A percentile compares a stretch with the other conserved stretches of the same genome.
These are phyloP conservation scores for Pseudochromis fuscus DNA, from an alignment of 2,797 vertebrate genomes.

Conservation along the genomic window DNA sequence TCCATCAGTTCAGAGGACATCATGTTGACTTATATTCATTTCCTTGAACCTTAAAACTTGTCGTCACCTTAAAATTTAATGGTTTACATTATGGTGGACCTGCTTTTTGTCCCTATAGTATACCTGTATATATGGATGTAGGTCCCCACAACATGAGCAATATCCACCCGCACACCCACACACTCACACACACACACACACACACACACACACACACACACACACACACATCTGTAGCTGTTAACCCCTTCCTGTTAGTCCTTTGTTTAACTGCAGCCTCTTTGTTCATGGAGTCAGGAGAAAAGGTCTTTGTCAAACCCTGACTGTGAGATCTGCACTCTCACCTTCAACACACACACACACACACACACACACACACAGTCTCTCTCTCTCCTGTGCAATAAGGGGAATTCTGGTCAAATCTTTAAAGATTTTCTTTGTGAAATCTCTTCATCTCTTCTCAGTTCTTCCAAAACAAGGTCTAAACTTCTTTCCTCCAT, in stretches of 20 bases:
- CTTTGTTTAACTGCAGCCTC: constrained; percentile 53
- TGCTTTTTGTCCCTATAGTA: too few species aligned
- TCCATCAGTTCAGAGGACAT: too few species aligned
- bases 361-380: constrained; percentile 29
- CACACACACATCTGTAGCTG: constrained; percentile 12
- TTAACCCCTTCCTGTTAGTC: constrained; percentile 45
- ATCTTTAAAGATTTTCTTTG: not conserved
- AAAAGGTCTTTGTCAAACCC: constrained; percentile 36
- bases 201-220: constrained; percentile 23
- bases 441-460: too few species aligned
- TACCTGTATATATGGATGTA: too few species aligned
- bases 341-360: constrained; percentile 14
- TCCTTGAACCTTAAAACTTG: too few species aligned
- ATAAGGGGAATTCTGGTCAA: constrained; percentile 8
- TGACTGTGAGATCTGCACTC: constrained; percentile 23
- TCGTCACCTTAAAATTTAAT: too few species aligned
- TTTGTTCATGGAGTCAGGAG: constrained; percentile 40
- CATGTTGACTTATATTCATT: too few species aligned
- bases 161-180: not conserved
- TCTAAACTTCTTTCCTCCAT: too few species aligned
- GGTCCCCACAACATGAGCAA: too few species aligned
- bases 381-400: not conserved
- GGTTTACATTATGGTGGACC: too few species aligned
- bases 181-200: constrained; percentile 19
- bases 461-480: too few species aligned